Evolutionary conservation across 2,113 vertebrate genomes (phyloP), one percentile per base, ranked within the genome.

Genomic region (Ondatra zibethicus): DNA sequence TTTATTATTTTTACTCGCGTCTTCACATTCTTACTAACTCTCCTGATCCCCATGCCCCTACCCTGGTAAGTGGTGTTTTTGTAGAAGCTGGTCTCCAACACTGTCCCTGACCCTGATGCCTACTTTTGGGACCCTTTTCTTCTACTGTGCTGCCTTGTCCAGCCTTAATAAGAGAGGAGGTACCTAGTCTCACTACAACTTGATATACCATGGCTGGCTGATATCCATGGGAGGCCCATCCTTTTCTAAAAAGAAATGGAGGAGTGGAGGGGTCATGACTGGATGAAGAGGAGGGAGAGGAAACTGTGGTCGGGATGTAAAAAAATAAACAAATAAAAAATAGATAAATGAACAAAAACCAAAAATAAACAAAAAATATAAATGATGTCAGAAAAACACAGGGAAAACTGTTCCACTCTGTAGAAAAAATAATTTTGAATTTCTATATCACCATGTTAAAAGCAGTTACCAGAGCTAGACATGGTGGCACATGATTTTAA

Each of bases 401-500:
- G 12, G 25, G 29, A 85, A 92, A 94, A 91, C 3, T 45, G 33
- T 66, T 66, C 21, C 4, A 91, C 25, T 92, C 50, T 63, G 12
- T 50, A 36, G 13, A 90, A 87, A 96, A 93, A 96, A 55, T 14
- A 52, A 42, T 50, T 29, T 75, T 91, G 4, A 92, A 80, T 84
- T 61, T 90, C 29, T 85, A 39, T 6, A 82, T 77, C 0, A n/a
- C 12, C 1, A 21, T 81, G 76, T 81, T 33, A 21, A 65, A 76
- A 87, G 50, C 58, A 11, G 23, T 92, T 77, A 27, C 36, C 50
- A 42, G 36, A 58, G 52, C 23, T 12, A 88, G 19, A 36, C 2
- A 9, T 9, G 7, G 11, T n/a, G 33, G 63, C 21, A 50, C 25
- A 73, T 47, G n/a, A 29, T 68, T 21, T 73, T 17, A n/a, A 39